Conservation (phyloP, 2,888 invertebrate genomes). For the Phaedon cochleariae region DNA sequence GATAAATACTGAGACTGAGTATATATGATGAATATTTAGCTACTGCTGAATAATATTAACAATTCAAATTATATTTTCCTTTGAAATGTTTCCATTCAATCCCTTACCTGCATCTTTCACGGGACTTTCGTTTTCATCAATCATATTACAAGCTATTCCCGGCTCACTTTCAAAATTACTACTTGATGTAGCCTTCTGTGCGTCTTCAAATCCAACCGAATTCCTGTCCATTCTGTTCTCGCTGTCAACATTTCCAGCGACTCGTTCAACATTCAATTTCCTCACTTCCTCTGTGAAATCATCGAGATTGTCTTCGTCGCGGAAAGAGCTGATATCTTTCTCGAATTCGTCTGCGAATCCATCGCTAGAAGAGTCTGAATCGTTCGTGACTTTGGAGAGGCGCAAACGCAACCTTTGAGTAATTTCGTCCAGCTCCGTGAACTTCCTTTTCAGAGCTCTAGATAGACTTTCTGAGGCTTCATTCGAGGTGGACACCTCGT, state of each 20-base stretch:
- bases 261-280: constrained; percentile 15
- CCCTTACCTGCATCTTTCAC: background rate
- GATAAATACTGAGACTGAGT: too few species aligned
- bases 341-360: constrained; percentile 67
- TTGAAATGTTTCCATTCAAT: too few species aligned
- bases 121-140: background rate
- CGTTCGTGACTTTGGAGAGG: constrained; percentile 67
- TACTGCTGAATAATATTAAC: too few species aligned
- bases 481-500: constrained; percentile 24
- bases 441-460: constrained; percentile 68
- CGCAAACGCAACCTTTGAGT: constrained; percentile 68
- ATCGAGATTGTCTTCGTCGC: constrained; percentile 59
- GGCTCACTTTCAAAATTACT: background rate
- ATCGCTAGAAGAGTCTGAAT: constrained; percentile 61
- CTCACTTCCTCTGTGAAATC: constrained; percentile 52
- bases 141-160: background rate
- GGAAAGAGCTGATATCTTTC: constrained; percentile 65
- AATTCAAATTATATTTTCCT: too few species aligned
- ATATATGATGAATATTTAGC: too few species aligned
- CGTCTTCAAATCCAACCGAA: constrained; percentile 3
- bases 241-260: constrained; percentile 29
- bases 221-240: constrained; percentile 2
- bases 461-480: constrained; percentile 57
- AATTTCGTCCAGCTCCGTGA: constrained; percentile 71
- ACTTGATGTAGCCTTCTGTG: background rate